Percentiles rank a stretch among this genome's conserved stretches.
phyloP scores from a whole-genome alignment of 2,888 invertebrate genomes.

The Hololepta plana region DNA sequence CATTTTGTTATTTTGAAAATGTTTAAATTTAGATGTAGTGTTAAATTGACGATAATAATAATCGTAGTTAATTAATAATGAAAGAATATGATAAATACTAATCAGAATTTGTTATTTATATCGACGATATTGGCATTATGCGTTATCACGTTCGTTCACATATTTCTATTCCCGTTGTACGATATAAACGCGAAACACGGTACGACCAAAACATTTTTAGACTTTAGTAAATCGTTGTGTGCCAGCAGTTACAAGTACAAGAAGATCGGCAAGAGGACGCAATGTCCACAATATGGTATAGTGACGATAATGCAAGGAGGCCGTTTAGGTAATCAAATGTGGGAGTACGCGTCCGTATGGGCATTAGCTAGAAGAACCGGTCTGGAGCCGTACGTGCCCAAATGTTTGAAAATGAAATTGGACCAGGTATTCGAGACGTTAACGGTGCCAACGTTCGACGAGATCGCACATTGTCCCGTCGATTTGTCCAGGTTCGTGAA shows the following conservation, averaged over 20 bases:
- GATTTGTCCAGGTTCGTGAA: constrained; percentile 29
- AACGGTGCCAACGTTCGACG: constrained; percentile 34
- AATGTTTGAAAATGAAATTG: constrained; percentile 31
- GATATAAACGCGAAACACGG: constrained; percentile 24
- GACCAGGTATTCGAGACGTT: constrained; percentile 35
- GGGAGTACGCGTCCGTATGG: constrained; percentile 33
- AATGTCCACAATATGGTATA: constrained; percentile 29
- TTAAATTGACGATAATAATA: no score
- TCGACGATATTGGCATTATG: constrained; percentile 37
- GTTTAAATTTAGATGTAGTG: constrained; percentile 7
- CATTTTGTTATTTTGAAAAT: constrained; percentile 6
- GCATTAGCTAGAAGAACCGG: constrained; percentile 29
- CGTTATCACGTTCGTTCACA: constrained; percentile 37
- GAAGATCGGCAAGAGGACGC: constrained; percentile 20
- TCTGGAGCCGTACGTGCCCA: constrained; percentile 29
- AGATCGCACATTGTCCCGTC: constrained; percentile 34
- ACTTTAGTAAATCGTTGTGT: constrained; percentile 36
- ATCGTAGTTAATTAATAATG: constrained; percentile 5
- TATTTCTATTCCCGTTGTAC: constrained; percentile 40
- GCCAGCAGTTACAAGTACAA: constrained; percentile 27
- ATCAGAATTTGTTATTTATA: constrained; percentile 37
- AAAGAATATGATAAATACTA: constrained; percentile 30
- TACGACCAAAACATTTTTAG: constrained; percentile 28
- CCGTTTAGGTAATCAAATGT: constrained; percentile 30
- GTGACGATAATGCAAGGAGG: constrained; percentile 29